Base-by-base conservation (phyloP, 2,888 invertebrate species). In the Xylocampa areola region DNA sequence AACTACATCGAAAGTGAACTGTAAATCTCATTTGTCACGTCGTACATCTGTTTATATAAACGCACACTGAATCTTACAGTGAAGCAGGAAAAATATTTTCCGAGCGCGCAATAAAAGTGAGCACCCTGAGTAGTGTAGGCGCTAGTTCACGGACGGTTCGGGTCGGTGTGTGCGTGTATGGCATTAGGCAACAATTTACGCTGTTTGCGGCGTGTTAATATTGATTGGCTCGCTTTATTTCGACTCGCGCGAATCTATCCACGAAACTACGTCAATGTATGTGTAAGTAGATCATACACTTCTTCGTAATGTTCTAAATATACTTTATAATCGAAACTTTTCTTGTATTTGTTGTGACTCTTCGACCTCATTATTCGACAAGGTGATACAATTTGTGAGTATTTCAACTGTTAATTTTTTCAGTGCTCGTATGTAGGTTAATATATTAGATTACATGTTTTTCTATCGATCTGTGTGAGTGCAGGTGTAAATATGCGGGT, bases 161-260 rank as follows among this genome's bases (percentile, higher is more conserved):
- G 16, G 62, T 64, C 75, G 48, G 57, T 79, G 88, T 90, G 91
- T 92, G 92, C 76, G 92, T 83, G 88, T 83, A 82, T 84, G 88
- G 92, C 92, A 93, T 93, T 93, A 93, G 93, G 93, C 93, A 93
- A 94, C 93, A 92, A 93, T 94, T 94, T 93, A 93, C 94, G 92
- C 92, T 93, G 94, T 93, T 94, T 93, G 94, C 88, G 93, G 94
- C 89, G 93, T 94, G 93, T 94, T 93, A 92, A 93, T 94, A 94
- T 94, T 94, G 94, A 94, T 94, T 93, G 92, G 93, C 91, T 91
- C 90, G 92, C 92, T 93, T 92, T 94, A 94, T 93, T 94, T 92
- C 89, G 90, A 90, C 92, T 90, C 87, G 87, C 87, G 89, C 88
- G 87, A 89, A 90, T 91, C 90, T 89, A 91, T 91, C 86, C 85